These are phyloP conservation scores for Oscheius sp. DNA, from an alignment of 2,888 invertebrate genomes.

Conservation along the genomic window DNA sequence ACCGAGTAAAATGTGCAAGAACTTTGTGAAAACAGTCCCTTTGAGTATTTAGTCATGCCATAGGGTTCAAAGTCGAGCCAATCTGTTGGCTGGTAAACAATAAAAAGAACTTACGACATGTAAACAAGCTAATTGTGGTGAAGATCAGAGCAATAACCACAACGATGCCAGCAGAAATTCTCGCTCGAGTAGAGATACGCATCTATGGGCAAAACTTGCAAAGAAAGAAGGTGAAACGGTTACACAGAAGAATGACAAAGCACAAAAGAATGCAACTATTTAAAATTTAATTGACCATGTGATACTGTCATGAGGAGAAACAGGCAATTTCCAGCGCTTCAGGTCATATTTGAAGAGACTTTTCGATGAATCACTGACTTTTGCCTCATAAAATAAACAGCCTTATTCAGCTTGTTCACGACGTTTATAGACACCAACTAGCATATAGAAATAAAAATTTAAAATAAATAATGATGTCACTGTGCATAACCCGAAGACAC, in stretches of 20 bases:
- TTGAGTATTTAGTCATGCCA: background rate
- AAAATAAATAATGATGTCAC: too few relatives aligned
- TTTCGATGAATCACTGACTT: too few relatives aligned
- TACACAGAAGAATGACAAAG: background rate
- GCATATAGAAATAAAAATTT: background rate
- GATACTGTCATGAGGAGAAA: too few relatives aligned
- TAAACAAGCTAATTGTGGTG: slow-evolving; percentile 16
- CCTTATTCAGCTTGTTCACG: too few relatives aligned
- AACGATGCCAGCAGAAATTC: background rate
- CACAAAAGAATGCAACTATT: slow-evolving; percentile 5
- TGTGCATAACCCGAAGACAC: slow-evolving; percentile 5
- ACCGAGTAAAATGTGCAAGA: background rate
- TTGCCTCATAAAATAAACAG: too few relatives aligned
- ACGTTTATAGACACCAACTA: background rate
- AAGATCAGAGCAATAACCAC: background rate
- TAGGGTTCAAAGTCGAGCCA: slow-evolving; percentile 3
- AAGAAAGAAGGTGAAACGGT: slow-evolving; percentile 9
- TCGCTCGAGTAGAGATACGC: slow-evolving; percentile 2
- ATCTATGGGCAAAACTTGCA: background rate
- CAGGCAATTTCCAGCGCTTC: too few relatives aligned
- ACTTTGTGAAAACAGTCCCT: slow-evolving; percentile 15
- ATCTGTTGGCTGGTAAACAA: background rate
- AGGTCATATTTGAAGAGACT: too few relatives aligned
- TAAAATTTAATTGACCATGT: too few relatives aligned
- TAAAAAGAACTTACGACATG: slow-evolving; percentile 13